phyloP scores from a whole-genome alignment of 2,888 invertebrate genomes.

The Yponomeuta malinellus region DNA sequence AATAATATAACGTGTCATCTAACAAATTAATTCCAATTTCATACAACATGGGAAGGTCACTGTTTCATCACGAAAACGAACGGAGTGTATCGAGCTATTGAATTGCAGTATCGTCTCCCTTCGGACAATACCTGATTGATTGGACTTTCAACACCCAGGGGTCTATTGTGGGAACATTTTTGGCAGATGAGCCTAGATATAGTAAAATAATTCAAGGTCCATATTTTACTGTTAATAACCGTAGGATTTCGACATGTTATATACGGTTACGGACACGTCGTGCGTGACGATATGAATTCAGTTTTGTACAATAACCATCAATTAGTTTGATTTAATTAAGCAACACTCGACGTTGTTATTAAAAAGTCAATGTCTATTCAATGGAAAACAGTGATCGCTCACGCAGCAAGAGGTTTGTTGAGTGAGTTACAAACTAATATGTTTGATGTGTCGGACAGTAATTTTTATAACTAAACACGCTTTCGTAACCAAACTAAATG shows the following conservation, averaged over 20 bases:
- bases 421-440: background rate
- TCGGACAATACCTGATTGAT: slow-evolving; percentile 17
- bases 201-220: slow-evolving; percentile 1
- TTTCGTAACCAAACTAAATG: background rate
- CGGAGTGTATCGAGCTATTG: slow-evolving; percentile 3
- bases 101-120: slow-evolving; percentile 5
- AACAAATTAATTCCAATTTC: slow-evolving; percentile 13
- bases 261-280: background rate
- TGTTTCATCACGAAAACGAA: slow-evolving; percentile 9
- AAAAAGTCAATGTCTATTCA: background rate
- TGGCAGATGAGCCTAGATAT: slow-evolving; percentile 1
- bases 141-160: slow-evolving; percentile 9
- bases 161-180: slow-evolving; percentile 7
- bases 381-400: slow-evolving; percentile 1
- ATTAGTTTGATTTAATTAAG: background rate
- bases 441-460: background rate
- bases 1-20: slow-evolving; percentile 10
- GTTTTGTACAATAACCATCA: background rate
- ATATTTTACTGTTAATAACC: background rate
- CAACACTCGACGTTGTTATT: background rate
- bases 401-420: background rate
- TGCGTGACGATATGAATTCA: slow-evolving; percentile 3
- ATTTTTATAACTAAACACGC: background rate
- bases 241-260: background rate
- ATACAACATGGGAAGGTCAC: slow-evolving; percentile 14